phyloP scores from a whole-genome alignment of 2,113 vertebrate species.

The Cyanoderma ruficeps region DNA sequence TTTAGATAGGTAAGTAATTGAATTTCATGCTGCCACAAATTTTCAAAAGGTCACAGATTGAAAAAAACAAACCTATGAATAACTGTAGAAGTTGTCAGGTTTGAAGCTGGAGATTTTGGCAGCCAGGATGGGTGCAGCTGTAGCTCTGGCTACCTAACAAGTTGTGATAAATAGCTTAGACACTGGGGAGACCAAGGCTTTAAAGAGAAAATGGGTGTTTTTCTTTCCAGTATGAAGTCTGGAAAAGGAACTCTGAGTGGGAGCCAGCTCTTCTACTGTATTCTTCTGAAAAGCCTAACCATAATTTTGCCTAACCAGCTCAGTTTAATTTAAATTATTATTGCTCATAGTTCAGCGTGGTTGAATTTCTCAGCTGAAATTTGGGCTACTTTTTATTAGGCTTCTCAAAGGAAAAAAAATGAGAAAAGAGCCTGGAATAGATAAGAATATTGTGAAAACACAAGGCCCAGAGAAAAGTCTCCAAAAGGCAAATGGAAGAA shows the following conservation, averaged over 20 bases:
- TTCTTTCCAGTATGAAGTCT: not conserved
- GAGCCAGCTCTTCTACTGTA: not conserved
- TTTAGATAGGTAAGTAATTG: not conserved
- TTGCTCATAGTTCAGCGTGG: not conserved
- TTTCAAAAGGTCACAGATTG: conserved; percentile 7
- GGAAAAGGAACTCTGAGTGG: not conserved
- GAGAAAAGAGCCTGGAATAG: not conserved
- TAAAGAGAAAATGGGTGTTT: not conserved
- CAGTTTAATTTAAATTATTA: not conserved
- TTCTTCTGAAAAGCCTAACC: not conserved
- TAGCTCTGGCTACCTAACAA: not conserved
- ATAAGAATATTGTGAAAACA: not conserved
- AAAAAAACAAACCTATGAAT: conserved; percentile 6
- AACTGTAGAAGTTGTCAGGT: not conserved
- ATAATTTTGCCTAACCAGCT: not conserved
- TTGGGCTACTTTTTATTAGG: not conserved
- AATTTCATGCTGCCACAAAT: conserved; percentile 9
- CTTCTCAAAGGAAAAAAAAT: not conserved
- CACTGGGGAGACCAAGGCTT: not conserved
- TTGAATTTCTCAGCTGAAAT: not conserved
- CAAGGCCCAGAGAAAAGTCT: not conserved
- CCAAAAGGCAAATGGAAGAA: not conserved
- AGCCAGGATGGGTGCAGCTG: not conserved
- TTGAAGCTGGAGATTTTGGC: conserved; percentile 6
- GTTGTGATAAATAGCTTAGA: conserved; percentile 4